Evolutionary conservation across 2,888 invertebrate genomes (phyloP), one percentile per base, ranked within the genome.

Genomic region (Syrista parreyssii): DNA sequence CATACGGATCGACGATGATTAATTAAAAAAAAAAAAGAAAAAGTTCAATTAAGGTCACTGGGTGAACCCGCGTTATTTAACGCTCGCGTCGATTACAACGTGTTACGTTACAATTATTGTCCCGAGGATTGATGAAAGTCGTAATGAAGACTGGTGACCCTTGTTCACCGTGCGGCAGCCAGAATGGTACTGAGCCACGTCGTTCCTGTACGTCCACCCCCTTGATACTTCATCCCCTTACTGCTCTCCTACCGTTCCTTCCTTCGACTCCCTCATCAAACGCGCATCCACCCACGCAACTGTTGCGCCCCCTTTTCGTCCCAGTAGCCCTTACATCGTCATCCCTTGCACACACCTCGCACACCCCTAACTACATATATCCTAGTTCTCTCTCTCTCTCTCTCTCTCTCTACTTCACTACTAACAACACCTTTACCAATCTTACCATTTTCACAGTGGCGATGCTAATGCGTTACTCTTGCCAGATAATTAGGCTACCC

Each of bases 251-350:
- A 75, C 77, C 68, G 73, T 71, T 77, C 79, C 79, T 79, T 80
- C 76, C 79, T 78, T 81, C 83, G 81, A 82, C 82, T 84, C 84
- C 81, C 82, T 84, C 86, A 86, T 87, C 88, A 87, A 88, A 85
- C 87, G 90, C 90, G 90, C 89, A 90, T 86, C 89, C 87, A 89
- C 88, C 90, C 88, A 90, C 89, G 90, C 89, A 90, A 90, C 90
- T 90, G 90, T 90, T 90, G 89, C 90, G 87, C 89, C 88, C 89
- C 89, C 86, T 86, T 85, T 55, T 23, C 40, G 23, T 23, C 55
- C 55, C 6, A 23, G 55, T 15, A 55, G 55, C 55, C 55, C 55
- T 23, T 55, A 23, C 6, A 34, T 6, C 34, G 34, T 34, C 34
- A 34, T 34, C 34, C 34, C 34, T 34, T 34, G 34, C 34, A 55